These are phyloP conservation scores for Nannobrachium achirus DNA, from an alignment of 2,113 vertebrate species.

Conservation along the genomic window DNA sequence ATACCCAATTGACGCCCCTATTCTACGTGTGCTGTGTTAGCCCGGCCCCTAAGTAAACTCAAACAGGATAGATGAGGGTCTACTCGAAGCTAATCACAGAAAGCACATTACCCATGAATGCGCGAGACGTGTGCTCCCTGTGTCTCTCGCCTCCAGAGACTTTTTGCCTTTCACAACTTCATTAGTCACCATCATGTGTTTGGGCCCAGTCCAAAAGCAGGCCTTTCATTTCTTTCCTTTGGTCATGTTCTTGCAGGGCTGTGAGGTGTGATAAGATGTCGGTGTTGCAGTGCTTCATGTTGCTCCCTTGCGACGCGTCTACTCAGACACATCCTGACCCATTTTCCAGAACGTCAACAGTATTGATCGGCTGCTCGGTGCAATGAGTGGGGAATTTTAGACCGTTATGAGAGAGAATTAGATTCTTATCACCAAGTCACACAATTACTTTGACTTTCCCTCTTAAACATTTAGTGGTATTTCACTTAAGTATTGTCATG, in stretches of 20 bases:
- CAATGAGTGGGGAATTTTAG: slow-evolving; percentile 51
- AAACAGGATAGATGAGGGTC: slow-evolving; percentile 36
- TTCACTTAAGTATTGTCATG: slow-evolving; percentile 28
- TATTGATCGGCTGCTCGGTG: slow-evolving; percentile 57
- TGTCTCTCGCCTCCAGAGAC: slow-evolving; percentile 13
- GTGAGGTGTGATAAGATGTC: slow-evolving; percentile 30
- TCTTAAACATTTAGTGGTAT: slow-evolving; percentile 21
- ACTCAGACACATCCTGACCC: slow-evolving; percentile 58
- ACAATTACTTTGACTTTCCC: slow-evolving; percentile 36
- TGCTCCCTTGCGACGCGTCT: slow-evolving; percentile 33
- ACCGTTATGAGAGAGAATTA: slow-evolving; percentile 50
- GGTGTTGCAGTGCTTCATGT: slow-evolving; percentile 35
- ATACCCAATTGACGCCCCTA: too few relatives aligned
- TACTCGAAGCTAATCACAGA: slow-evolving; percentile 35
- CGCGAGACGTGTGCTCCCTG: slow-evolving; percentile 10
- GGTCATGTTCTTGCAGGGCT: slow-evolving; percentile 30
- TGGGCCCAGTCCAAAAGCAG: slow-evolving; percentile 47
- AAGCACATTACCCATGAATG: slow-evolving; percentile 29
- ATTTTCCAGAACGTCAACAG: slow-evolving; percentile 65
- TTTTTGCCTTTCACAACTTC: slow-evolving; percentile 49
- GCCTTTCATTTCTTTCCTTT: slow-evolving; percentile 12
- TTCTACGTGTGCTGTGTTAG: slow-evolving; percentile 11
- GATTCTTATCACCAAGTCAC: slow-evolving; percentile 45
- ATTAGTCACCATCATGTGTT: slow-evolving; percentile 49
- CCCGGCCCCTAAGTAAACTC: slow-evolving; percentile 29